A percentile compares a stretch with the other conserved stretches of the same genome.
Evolutionary conservation across 2,888 invertebrate species (phyloP).

Genomic region (Sympetrum striolatum): DNA sequence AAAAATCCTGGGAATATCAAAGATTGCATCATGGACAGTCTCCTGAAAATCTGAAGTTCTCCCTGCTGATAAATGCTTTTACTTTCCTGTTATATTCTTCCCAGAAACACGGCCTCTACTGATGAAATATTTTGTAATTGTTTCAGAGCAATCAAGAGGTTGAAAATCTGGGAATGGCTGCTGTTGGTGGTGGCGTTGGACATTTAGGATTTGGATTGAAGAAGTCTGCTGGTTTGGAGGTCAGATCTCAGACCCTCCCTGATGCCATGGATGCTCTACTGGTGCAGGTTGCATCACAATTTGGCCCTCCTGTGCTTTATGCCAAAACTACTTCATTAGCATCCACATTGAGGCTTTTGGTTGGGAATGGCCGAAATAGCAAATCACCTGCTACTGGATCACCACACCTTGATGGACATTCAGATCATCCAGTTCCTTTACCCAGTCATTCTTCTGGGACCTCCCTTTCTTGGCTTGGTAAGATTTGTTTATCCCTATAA

Average conservation of each 20-base stretch:
- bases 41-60: no score
- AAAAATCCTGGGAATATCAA: no score
- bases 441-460: not conserved
- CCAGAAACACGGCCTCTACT: not conserved
- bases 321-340: constrained; percentile 51
- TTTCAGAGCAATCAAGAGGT: constrained; percentile 51
- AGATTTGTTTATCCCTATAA: not conserved
- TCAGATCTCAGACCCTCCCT: constrained; percentile 53
- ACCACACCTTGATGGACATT: not conserved
- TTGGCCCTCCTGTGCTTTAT: constrained; percentile 56
- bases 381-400: not conserved
- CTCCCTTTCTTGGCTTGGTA: not conserved
- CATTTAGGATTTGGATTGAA: not conserved
- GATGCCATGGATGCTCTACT: constrained; percentile 53
- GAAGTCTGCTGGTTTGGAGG: constrained; percentile 50
- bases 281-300: constrained; percentile 51
- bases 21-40: no score
- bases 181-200: not conserved
- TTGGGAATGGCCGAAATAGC: constrained; percentile 39
- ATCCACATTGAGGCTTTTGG: constrained; percentile 47
- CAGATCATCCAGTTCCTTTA: not conserved
- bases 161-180: constrained; percentile 48
- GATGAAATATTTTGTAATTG: not conserved
- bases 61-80: no score
- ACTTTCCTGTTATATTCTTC: no score